Conservation (phyloP, 2,888 invertebrate genomes). For the Tenthredo notha region DNA sequence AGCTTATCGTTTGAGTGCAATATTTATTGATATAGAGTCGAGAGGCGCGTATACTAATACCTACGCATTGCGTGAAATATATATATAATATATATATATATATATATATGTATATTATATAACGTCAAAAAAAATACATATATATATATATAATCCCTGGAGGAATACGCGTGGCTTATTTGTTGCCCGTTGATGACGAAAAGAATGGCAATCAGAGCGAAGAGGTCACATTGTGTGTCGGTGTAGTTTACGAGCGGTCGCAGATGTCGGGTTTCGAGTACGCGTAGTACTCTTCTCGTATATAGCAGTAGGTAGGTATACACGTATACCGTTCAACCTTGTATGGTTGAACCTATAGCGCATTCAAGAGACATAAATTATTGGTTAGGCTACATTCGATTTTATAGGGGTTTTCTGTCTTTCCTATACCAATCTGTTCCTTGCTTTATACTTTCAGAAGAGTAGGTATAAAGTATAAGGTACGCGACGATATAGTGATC, state of each 20-base stretch:
- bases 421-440: constrained; percentile 8
- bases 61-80: neutral
- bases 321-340: neutral
- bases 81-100: neutral
- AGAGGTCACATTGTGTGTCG: constrained; percentile 68
- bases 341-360: neutral
- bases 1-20: neutral
- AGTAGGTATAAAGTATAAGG: neutral
- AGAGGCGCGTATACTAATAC: neutral
- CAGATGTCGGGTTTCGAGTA: constrained; percentile 66
- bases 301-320: neutral
- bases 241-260: constrained; percentile 71
- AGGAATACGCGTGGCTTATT: constrained; percentile 7
- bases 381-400: constrained; percentile 42
- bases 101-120: neutral
- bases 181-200: constrained; percentile 54
- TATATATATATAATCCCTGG: neutral
- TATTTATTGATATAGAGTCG: neutral
- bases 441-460: neutral
- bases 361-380: constrained; percentile 50
- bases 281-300: neutral
- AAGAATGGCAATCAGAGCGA: constrained; percentile 72
- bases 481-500: neutral
- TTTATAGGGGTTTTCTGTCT: constrained; percentile 48
- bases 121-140: neutral